Base-by-base conservation (phyloP, 2,113 vertebrate genomes). In the Brachypodius melanocephalos region DNA sequence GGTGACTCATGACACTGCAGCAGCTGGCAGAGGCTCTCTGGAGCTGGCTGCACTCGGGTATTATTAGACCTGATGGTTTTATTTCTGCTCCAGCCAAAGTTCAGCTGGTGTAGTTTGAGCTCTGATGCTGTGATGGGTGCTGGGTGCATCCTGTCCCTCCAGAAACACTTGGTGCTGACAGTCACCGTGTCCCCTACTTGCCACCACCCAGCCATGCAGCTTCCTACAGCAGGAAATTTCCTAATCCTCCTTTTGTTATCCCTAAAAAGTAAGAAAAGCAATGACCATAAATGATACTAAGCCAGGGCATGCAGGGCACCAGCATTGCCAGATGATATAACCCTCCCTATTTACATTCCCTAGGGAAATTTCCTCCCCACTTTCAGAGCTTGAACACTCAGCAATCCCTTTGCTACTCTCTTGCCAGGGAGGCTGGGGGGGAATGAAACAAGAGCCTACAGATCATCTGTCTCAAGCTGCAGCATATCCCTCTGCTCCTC, bases 51-150 rank as follows among this genome's bases (percentile, higher is more conserved):
- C 46, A n/a, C 68, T 36, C 0, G 4, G 55, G 34, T 89, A 62
- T 94, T 94, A 88, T 85, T 85, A 95, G 82, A 51, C 4, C 2
- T 2, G 12, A 18, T 31, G 48, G 29, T 17, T 93, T 81, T 69
- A 78, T 82, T 93, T 76, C 90, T 91, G 29, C 74, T 89, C 68
- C 26, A 6, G 52, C 46, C 46, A 34, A 59, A 86, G 59, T 80
- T 83, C 73, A 89, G 31, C 17, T 10, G 43, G 34, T 71, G 66
- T 48, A 45, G 76, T 49, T 36, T 17, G 81, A 87, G 59, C 40
- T 51, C 73, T 4, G 5, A 6, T 1, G 4, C 61, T 6, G 1
- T 2, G 3, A 32, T 8, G 21, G 65, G 24, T 0, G 0, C n/a
- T 68, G 91, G 55, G n/a, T n/a, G 15, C 2, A 12, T 36, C 72